These are phyloP conservation scores for Callipepla squamata DNA, from an alignment of 2,113 vertebrate species.

Conservation along the genomic window DNA sequence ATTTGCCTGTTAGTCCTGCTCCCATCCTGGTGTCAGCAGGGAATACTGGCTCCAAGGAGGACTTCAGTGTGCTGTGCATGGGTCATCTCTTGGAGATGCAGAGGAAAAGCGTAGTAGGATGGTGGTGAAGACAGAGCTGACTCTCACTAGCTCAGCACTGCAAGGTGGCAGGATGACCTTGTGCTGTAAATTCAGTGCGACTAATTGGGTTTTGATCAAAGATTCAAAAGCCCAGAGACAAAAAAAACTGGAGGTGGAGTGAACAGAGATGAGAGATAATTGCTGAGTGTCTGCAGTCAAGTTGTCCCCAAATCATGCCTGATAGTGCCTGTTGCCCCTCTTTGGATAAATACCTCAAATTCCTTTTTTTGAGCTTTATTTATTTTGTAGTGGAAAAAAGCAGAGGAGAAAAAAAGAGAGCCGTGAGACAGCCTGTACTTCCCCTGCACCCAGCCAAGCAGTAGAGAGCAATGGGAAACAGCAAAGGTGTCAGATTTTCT, in stretches of 20 bases:
- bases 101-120: background rate
- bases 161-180: background rate
- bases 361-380: background rate
- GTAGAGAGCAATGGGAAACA: conserved; percentile 46
- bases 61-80: background rate
- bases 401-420: background rate
- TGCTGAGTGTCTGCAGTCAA: background rate
- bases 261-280: background rate
- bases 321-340: background rate
- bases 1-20: background rate
- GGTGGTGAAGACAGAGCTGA: background rate
- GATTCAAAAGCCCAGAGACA: background rate
- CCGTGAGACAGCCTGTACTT: background rate
- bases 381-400: background rate
- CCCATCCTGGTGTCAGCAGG: accelerated
- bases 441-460: background rate
- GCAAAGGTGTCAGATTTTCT: conserved; percentile 65
- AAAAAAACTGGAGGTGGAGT: background rate
- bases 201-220: background rate
- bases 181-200: accelerated
- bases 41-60: background rate
- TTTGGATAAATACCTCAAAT: background rate
- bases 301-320: background rate
- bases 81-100: background rate
- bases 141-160: background rate